Conservation (phyloP, 2,888 invertebrate species). For the Leucoptera coffeella region DNA sequence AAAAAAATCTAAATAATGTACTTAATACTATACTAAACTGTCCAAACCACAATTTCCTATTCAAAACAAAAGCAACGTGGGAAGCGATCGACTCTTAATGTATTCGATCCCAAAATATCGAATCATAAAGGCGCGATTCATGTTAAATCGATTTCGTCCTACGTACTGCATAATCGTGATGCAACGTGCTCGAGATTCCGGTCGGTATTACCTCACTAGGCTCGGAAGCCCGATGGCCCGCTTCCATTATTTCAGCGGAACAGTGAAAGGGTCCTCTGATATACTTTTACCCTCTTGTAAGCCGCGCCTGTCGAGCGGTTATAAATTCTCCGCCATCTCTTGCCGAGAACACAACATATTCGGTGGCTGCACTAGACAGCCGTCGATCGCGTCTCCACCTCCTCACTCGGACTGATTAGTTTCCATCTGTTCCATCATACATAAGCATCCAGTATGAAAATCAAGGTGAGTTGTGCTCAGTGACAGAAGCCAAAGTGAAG, state of each 20-base stretch:
- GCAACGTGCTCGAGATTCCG: slow-evolving; percentile 36
- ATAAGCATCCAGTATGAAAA: slow-evolving; percentile 44
- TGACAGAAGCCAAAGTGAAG: slow-evolving; percentile 2
- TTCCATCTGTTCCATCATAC: slow-evolving; percentile 24
- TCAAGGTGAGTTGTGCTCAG: slow-evolving; percentile 42
- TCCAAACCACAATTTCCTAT: no score
- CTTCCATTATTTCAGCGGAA: slow-evolving; percentile 44
- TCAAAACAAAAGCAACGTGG: no score
- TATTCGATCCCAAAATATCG: no score
- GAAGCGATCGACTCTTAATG: no score
- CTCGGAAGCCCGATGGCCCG: slow-evolving; percentile 34
- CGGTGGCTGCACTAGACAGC: slow-evolving; percentile 40
- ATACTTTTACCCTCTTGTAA: slow-evolving; percentile 37
- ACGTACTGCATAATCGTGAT: no score
- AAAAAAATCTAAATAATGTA: no score
- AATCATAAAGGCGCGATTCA: no score
- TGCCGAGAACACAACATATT: slow-evolving; percentile 47
- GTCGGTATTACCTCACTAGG: slow-evolving; percentile 38
- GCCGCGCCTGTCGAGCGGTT: slow-evolving; percentile 24
- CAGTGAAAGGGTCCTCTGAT: slow-evolving; percentile 49
- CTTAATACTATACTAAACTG: no score
- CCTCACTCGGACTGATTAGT: slow-evolving; percentile 35
- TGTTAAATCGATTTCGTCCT: no score
- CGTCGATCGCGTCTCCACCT: slow-evolving; percentile 22
- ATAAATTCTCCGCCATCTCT: slow-evolving; percentile 49